Base-by-base conservation (phyloP, 2,797 vertebrate genomes). In the Labeo calbasu region DNA sequence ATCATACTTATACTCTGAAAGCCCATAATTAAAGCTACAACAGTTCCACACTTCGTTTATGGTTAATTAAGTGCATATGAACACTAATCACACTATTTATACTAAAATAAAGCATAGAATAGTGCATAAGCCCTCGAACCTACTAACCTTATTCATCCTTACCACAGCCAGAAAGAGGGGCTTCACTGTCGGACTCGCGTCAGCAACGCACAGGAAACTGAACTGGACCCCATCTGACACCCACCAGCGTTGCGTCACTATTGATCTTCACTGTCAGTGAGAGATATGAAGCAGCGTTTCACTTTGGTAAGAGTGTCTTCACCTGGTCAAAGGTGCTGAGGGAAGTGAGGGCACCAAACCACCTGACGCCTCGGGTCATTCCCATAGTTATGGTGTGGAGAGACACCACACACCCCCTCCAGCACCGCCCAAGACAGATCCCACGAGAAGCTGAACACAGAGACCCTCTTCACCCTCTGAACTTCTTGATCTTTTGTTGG, bases 251-350 rank as follows among this genome's bases (percentile, higher is more conserved):
- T 25, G 3, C n/a, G 2, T 71, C 43, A 48, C n/a, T 48, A 8
- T 15, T 48, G 43, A 48, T 48, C 69, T 71, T 71, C 43, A 71
- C 69, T 71, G n/a, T 4, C 40, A 13, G 40, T 69, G 68, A 70
- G 12, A 70, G 68, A 70, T 1, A 48, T 23, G n/a, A 48, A 71
- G 69, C 43, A 71, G 43, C 3, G 4, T 48, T n/a, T 23, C 13
- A 3, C 68, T 48, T 2, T 13, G 36, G 68, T 70, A 15, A 15
- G 68, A 70, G n/a, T 8, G 40, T 40, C 43, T 46, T 46, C 40
- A 46, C 28, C 28, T 32, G 28, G 28, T 32, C 28, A 32, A 2
- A 32, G 28, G 28, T 32, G 61, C 25, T 65, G 25, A 46, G 13
- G 5, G 69, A 25, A 23, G 43, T 25, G 13, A 3, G 68, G 21